A percentile compares a stretch with the other conserved stretches of the same genome.
phyloP scores from a whole-genome alignment of 2,888 invertebrate genomes.

The Hydriomena furcata region DNA sequence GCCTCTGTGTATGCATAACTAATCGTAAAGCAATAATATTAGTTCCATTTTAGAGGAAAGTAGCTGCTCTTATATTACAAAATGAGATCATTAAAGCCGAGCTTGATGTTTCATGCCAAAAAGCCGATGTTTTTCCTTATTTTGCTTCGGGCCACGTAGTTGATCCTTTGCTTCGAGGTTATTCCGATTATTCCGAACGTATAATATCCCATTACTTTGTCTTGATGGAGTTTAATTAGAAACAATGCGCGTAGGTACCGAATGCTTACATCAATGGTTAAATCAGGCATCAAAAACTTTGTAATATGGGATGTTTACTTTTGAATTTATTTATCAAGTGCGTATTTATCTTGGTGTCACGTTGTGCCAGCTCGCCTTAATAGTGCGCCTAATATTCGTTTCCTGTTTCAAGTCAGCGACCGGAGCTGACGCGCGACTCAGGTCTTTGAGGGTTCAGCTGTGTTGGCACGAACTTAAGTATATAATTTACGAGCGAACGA shows the following conservation, averaged over 20 bases:
- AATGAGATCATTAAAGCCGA: not conserved
- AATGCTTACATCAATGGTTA: not conserved
- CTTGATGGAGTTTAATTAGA: slow-evolving; percentile 28
- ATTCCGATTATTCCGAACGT: slow-evolving; percentile 29
- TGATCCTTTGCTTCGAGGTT: slow-evolving; percentile 26
- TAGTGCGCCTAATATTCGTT: slow-evolving; percentile 16
- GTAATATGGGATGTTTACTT: slow-evolving; percentile 23
- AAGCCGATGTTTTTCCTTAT: slow-evolving; percentile 18
- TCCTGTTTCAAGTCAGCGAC: slow-evolving; percentile 29
- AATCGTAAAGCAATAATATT: too few species aligned
- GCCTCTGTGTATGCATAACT: too few species aligned
- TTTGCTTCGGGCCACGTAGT: slow-evolving; percentile 39
- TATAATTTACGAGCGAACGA: slow-evolving; percentile 73
- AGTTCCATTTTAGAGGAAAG: too few species aligned
- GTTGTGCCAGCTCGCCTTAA: slow-evolving; percentile 30
- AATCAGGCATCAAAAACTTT: slow-evolving; percentile 1
- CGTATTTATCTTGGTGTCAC: slow-evolving; percentile 26
- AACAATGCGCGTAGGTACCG: slow-evolving; percentile 4
- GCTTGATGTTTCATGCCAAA: not conserved
- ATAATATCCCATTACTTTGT: slow-evolving; percentile 36
- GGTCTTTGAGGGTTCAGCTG: slow-evolving; percentile 44
- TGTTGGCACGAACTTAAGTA: slow-evolving; percentile 64
- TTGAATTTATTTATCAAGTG: slow-evolving; percentile 27
- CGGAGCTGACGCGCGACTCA: slow-evolving; percentile 23
- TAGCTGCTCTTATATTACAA: not conserved